Base-by-base conservation (phyloP, 2,888 invertebrate genomes). In the Torymus auratus region DNA sequence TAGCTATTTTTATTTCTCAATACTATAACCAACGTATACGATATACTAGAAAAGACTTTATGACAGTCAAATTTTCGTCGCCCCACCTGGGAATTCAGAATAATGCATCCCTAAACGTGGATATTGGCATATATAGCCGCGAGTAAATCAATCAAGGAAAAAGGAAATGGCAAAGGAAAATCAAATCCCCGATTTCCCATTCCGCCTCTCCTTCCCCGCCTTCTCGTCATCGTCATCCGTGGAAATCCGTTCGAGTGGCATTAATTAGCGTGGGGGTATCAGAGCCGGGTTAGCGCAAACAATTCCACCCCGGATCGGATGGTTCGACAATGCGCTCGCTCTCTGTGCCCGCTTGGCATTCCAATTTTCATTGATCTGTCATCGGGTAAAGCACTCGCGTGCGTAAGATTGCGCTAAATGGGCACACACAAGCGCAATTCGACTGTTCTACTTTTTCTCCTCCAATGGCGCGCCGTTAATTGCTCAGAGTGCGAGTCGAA, bases 291-390 rank as follows among this genome's bases (percentile, higher is more conserved):
- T 83, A 79, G 76, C 83, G 60, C 60, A 83, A 84, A 85, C 84
- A 84, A 85, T 84, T 81, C 80, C 74, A 20, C 78, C 71, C 81
- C 78, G 80, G 71, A 74, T 67, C 75, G 55, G 61, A 73, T 79
- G 67, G 62, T 71, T 78, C 74, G 81, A 83, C 78, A 80, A 83
- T 83, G 78, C 14, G 20, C 28, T 7, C 52, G 15, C 41, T n/a
- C 65, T 60, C 82, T 76, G 72, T 50, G 82, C 79, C 58, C 82
- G 73, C 84, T 70, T 74, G 73, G 83, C 82, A 84, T 84, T 84
- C 80, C 82, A 72, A 84, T 84, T 85, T 83, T 80, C 84, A 85
- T 83, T 84, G 80, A 80, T 80, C 80, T 60, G 17, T 41, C 15
- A 4, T n/a, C 5, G 13, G 69, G 20, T 61, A 77, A 50, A 77